Base-by-base conservation (phyloP, 1,140 invertebrate genomes). In the Micrasema longulum region DNA sequence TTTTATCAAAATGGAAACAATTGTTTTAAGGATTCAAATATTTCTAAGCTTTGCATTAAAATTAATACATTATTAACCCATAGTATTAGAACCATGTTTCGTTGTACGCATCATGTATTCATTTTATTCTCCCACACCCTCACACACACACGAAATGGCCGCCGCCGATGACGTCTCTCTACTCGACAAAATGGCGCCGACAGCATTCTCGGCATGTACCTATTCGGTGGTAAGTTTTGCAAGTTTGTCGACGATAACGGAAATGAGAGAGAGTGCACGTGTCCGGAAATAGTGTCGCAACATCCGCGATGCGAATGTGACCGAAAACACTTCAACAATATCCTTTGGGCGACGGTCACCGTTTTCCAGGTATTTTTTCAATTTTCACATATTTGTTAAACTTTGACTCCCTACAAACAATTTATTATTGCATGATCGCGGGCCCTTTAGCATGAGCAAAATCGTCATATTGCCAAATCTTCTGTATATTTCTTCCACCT, bases 171-270 rank as follows among this genome's bases (percentile, higher is more conserved):
- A 57, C 57, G 16, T 14, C 41, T 36, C 22, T 80, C 83, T 82
- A 80, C 79, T 78, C 76, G 14, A 52, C 41, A 79, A 77, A 80
- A 76, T 79, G 77, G 78, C 84, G 78, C 77, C 31, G 6, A 84
- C 93, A 97, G 95, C 91, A 96, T 96, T 87, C 92, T 97, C 88
- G 96, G 96, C 87, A 97, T 97, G 95, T 95, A 97, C 90, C 93
- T 98, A 86, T 98, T 98, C 90, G 96, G 95, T 86, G 96, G 96
- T 93, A 97, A 97, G 91, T 97, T 98, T 95, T 98, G 96, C 93
- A 96, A 95, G 91, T 93, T 91, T 89, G 89, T 90, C 84, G 93
- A 97, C 86, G 92, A 93, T 85, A 91, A 90, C 85, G 90, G 90
- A 82, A 90, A 93, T 84, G 91, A 90, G 86, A 90, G 90, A 80